Base-by-base conservation (phyloP, 2,113 vertebrate species). In the Cebus imitator region DNA sequence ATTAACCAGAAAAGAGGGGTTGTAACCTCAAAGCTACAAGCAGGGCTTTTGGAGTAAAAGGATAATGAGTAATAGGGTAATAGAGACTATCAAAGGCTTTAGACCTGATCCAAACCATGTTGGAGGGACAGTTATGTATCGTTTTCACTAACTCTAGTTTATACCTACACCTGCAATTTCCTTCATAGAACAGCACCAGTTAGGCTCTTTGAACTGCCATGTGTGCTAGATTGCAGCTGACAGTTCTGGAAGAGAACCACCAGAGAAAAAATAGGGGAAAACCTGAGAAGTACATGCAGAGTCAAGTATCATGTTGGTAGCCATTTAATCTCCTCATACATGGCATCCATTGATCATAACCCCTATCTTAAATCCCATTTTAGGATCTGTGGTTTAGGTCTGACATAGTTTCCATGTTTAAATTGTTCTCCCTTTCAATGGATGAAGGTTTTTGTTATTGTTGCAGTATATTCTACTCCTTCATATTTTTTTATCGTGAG, bases 101-200 rank as follows among this genome's bases (percentile, higher is more conserved):
- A 16, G 58, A 85, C 66, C 17, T 50, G 9, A 64, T 32, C 79
- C 43, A 45, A 1, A 48, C 57, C 87, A 37, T 21, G 20, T 45
- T 52, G 32, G 32, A 75, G 70, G 48, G 30, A 48, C 32, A 25
- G 8, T 75, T 27, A 21, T 5, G 11, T 32, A 1, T 35, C 5
- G 27, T 17, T n/a, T 13, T 32, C 55, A 68, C 37, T 40, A 1
- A 18, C 0, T 0, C 75, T 10, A 7, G 48, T n/a, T 14, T 35
- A 7, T 17, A 9, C 55, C 32, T 35, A 30, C 61, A 1, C 20
- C 30, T 37, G 1, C 25, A 3, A 0, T n/a, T 23, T 68, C 23
- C 68, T 55, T 23, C 52, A 12, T 1, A 5, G 52, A 17, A 10
- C 6, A 45, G 75, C 8, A 11, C 45, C 45, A 14, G 6, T 86